A percentile compares a stretch with the other conserved stretches of the same genome.
phyloP scores from a whole-genome alignment of 1,140 invertebrate genomes.

The Drosophila parabipectinata region DNA sequence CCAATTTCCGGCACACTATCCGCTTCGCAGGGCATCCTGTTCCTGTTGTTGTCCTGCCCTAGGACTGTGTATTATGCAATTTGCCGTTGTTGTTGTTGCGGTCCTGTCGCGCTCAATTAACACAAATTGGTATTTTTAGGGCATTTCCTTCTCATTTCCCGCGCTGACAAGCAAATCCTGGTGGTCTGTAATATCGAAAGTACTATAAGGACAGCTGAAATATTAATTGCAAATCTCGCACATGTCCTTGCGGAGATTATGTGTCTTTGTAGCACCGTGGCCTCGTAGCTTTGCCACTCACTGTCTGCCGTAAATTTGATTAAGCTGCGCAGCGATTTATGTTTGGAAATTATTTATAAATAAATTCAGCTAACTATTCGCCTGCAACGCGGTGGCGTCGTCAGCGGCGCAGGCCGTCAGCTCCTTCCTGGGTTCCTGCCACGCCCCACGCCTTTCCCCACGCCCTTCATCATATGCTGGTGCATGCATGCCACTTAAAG shows the following conservation, averaged over 20 bases:
- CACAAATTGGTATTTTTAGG: constrained; percentile 62
- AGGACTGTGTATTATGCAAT: constrained; percentile 17
- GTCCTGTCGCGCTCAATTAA: constrained; percentile 68
- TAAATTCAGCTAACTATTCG: constrained; percentile 72
- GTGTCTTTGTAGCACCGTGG: neutral
- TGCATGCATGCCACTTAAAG: constrained; percentile 76
- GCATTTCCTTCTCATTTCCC: constrained; percentile 63
- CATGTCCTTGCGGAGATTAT: neutral
- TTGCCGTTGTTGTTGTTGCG: constrained; percentile 28
- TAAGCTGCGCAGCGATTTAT: constrained; percentile 60
- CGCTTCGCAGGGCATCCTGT: constrained; percentile 48
- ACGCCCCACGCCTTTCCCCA: constrained; percentile 6
- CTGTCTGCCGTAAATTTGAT: constrained; percentile 62
- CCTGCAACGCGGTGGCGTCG: constrained; percentile 33
- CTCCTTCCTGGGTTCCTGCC: constrained; percentile 28
- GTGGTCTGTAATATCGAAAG: too few relatives aligned
- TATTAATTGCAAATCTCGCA: neutral
- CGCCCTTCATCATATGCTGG: constrained; percentile 11
- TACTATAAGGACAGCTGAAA: neutral
- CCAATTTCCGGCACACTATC: constrained; percentile 64
- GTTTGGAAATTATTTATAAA: constrained; percentile 76
- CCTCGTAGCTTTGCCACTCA: constrained; percentile 16
- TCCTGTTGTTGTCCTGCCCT: neutral
- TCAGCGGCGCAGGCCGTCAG: constrained; percentile 45
- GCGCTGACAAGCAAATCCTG: neutral